A percentile compares a stretch with the other conserved stretches of the same genome.
These are phyloP conservation scores for Scylla paramamosain DNA, from an alignment of 1,140 invertebrate genomes.

Conservation along the genomic window DNA sequence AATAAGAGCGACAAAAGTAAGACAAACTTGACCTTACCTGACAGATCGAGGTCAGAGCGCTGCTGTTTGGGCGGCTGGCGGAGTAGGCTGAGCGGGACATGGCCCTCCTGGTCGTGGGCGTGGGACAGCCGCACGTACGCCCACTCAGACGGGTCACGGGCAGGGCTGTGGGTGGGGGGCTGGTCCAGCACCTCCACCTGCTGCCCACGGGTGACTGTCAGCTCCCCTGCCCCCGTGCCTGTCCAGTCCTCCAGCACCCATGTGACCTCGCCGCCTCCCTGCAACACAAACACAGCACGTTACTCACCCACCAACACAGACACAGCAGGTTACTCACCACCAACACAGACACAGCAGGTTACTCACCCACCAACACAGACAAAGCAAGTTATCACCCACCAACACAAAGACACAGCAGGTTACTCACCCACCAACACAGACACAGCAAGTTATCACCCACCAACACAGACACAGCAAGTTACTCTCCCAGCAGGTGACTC, in stretches of 20 bases:
- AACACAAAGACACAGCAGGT: too few species aligned
- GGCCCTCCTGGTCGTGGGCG: slow-evolving; percentile 85
- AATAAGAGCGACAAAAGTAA: neutral
- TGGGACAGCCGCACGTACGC: slow-evolving; percentile 83
- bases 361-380: too few species aligned
- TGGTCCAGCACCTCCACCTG: slow-evolving; percentile 95
- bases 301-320: too few species aligned
- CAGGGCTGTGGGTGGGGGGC: slow-evolving; percentile 78
- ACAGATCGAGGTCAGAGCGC: slow-evolving; percentile 77
- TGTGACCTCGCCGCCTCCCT: slow-evolving; percentile 86
- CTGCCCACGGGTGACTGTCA: slow-evolving; percentile 91
- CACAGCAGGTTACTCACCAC: too few species aligned
- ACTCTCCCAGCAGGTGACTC: too few species aligned
- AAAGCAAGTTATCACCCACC: too few species aligned
- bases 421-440: too few species aligned
- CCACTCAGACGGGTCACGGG: slow-evolving; percentile 82
- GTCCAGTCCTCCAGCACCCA: slow-evolving; percentile 90
- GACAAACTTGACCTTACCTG: slow-evolving; percentile 77
- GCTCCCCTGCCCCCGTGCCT: slow-evolving; percentile 86
- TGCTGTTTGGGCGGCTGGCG: slow-evolving; percentile 86
- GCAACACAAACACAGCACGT: slow-evolving; percentile 30
- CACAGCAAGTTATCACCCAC: too few species aligned
- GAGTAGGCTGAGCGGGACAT: slow-evolving; percentile 90
- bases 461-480: too few species aligned
- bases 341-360: too few species aligned